Evolutionary conservation across 2,888 invertebrate species (phyloP).

Genomic region (Agonopterix heracliana): DNA sequence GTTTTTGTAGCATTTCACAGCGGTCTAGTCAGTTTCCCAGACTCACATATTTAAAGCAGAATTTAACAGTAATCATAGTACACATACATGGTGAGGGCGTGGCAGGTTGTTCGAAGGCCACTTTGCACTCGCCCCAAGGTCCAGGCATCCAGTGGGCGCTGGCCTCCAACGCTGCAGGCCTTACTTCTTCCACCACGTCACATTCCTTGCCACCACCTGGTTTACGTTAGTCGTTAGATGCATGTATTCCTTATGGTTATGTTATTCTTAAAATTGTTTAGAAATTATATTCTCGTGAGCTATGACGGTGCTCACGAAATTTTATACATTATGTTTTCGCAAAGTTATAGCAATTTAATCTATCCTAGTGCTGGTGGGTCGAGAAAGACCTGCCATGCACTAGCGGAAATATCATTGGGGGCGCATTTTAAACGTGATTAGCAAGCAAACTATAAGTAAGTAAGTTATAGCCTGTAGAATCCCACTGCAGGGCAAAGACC

Average conservation of each 20-base stretch:
- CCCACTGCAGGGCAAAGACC: no score
- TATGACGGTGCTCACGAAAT: no score
- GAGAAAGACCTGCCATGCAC: constrained; percentile 3
- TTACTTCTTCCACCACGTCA: constrained; percentile 63
- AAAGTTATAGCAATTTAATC: constrained; percentile 6
- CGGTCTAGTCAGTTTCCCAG: no score
- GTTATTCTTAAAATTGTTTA: not conserved
- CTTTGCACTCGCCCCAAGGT: constrained; percentile 66
- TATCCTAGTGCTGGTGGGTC: constrained; percentile 11
- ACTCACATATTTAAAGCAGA: no score
- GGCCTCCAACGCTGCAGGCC: constrained; percentile 57
- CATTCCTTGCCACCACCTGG: constrained; percentile 65
- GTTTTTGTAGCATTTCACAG: no score
- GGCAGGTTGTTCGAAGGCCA: constrained; percentile 53
- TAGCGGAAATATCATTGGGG: constrained; percentile 3
- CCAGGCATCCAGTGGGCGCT: constrained; percentile 75
- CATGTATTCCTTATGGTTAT: no score
- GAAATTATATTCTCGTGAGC: no score
- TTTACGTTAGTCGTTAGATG: no score
- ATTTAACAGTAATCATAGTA: no score
- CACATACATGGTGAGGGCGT: constrained; percentile 33
- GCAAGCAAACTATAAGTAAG: no score
- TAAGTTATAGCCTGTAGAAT: no score
- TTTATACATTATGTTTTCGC: constrained; percentile 5
- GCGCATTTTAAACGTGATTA: no score